Base-by-base conservation (phyloP, 2,888 invertebrate species). In the Folsomia candida region DNA sequence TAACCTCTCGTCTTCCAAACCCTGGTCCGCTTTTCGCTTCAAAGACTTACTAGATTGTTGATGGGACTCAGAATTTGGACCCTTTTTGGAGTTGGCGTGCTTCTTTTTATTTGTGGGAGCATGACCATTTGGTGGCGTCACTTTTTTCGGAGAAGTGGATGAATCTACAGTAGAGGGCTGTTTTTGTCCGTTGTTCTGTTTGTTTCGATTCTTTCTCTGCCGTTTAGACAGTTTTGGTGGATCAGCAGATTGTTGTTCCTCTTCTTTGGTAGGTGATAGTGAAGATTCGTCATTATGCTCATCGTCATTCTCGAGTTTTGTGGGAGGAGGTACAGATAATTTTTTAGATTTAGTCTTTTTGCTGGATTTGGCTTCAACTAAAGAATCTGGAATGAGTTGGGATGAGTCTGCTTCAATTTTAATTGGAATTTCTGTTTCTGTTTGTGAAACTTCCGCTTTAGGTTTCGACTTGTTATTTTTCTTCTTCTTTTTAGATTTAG, bases 1-100 rank as follows among this genome's bases (percentile, higher is more conserved):
- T 9, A 98, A 85, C 76, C 97, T 87, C 77, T 91, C 90, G 83
- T 94, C 92, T 1, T 92, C 69, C 61, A 18, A 73, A 51, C 26
- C 37, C 73, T 67, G 67, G 54, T 73, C 61, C 28, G 71, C 70
- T 68, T 67, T 71, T 25, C 68, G 24, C 59, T 71, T 71, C 6
- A 9, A 9, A 37, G 14, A 4, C 4, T 37, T 37, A 11, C 2
- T 6, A 28, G 22, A 2, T 20, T 2, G 3, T 14, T 6, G 6
- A 2, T 4, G 18, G 4, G 24, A 14, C n/a, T 51, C 37, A 25
- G 22, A 26, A 29, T 37, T 18, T 18, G 6, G 54, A 54, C 54
- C 54, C 54, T 54, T 54, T 54, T 54, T 54, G 22, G n/a, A 20
- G 54, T 54, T 54, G 26, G 67, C 11, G 0, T n/a, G 24, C 47